A percentile compares a stretch with the other conserved stretches of the same genome.
phyloP scores from a whole-genome alignment of 2,797 vertebrate genomes.

The Anguilla anguilla region DNA sequence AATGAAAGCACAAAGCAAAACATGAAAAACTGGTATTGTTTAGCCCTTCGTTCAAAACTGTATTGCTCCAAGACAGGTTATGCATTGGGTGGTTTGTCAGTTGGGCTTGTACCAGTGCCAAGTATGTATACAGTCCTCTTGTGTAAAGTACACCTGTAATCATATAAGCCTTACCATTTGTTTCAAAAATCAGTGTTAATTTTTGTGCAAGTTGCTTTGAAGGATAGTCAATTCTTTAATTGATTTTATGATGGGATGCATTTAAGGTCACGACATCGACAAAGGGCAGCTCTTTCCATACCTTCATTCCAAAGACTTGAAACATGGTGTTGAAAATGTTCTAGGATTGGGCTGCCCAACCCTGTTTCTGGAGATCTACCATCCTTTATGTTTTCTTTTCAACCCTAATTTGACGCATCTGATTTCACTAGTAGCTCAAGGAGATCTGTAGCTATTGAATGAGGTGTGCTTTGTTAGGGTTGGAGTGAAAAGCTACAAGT shows the following conservation, averaged over 20 bases:
- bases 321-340: background rate
- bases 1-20: slow-evolving; percentile 22
- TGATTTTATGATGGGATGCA: background rate
- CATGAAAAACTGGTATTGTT: slow-evolving; percentile 26
- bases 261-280: background rate
- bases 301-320: background rate
- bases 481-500: no score
- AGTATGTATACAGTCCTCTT: background rate
- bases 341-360: no score
- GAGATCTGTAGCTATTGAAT: no score
- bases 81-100: background rate
- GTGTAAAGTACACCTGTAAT: background rate
- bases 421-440: no score
- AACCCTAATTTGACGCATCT: no score
- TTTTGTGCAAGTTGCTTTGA: background rate
- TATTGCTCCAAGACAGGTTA: background rate
- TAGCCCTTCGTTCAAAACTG: background rate
- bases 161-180: no score
- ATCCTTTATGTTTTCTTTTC: no score
- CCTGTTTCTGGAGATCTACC: no score
- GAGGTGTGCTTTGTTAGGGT: no score
- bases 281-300: background rate
- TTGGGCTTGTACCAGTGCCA: background rate
- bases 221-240: background rate
- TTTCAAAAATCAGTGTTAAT: background rate